phyloP scores from a whole-genome alignment of 2,888 invertebrate species.

The Himalopsyche japonica region DNA sequence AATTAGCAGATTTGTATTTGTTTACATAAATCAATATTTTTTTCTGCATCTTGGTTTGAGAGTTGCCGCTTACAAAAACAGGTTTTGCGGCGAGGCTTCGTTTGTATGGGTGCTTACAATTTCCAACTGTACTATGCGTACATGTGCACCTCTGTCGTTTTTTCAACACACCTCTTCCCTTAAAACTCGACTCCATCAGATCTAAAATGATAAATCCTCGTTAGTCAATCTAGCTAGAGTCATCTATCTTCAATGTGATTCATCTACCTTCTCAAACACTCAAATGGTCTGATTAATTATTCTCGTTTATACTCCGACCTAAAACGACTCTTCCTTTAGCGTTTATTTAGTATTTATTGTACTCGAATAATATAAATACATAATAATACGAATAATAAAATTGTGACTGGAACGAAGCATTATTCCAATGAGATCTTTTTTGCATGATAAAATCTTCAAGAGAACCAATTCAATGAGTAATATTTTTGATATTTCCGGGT shows the following conservation, averaged over 20 bases:
- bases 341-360: neutral
- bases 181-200: neutral
- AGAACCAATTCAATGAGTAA: too few relatives aligned
- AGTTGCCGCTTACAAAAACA: constrained; percentile 9
- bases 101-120: constrained; percentile 34
- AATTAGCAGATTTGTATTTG: too few relatives aligned
- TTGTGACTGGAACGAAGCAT: neutral
- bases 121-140: constrained; percentile 36
- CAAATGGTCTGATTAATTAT: neutral
- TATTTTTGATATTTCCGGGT: neutral
- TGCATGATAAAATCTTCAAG: neutral
- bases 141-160: constrained; percentile 15
- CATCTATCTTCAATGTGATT: constrained; percentile 7
- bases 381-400: neutral
- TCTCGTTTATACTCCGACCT: neutral
- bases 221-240: neutral
- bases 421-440: neutral
- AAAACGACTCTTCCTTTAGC: neutral
- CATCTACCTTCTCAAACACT: neutral
- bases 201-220: neutral
- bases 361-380: neutral
- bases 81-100: constrained; percentile 20
- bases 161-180: neutral
- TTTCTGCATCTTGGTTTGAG: neutral
- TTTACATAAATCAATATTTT: too few relatives aligned